Evolutionary conservation across 2,113 vertebrate genomes (phyloP).

Genomic region (Melozone crissalis): DNA sequence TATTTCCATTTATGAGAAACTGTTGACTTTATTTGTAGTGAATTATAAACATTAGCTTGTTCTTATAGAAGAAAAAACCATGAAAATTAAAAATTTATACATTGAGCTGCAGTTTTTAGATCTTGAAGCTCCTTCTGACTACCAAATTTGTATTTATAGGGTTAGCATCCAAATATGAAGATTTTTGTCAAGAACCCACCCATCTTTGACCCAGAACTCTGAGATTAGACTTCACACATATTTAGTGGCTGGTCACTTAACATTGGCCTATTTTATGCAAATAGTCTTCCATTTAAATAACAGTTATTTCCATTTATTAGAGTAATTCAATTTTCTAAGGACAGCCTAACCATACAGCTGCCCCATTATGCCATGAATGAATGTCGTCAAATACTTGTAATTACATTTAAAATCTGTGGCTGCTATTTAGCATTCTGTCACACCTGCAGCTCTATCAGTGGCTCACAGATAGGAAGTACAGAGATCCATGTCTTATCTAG

Average conservation of each 20-base stretch:
- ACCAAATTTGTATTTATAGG: not conserved
- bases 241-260: constrained; percentile 2
- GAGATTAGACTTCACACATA: constrained; percentile 3
- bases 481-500: not conserved
- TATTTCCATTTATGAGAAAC: not conserved
- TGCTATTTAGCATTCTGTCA: not conserved
- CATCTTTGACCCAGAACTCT: not conserved
- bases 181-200: not conserved
- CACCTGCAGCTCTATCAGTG: not conserved
- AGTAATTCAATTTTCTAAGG: constrained; percentile 37
- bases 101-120: not conserved
- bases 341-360: constrained; percentile 32
- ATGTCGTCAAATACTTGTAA: not conserved
- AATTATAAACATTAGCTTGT: not conserved
- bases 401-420: constrained; percentile 29
- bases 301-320: constrained; percentile 36
- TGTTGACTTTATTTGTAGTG: not conserved
- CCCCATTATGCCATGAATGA: constrained; percentile 6
- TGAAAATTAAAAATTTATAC: not conserved
- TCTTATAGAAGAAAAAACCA: not conserved
- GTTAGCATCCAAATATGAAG: not conserved
- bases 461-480: not conserved
- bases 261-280: constrained; percentile 18
- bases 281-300: constrained; percentile 18
- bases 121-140: not conserved